These are phyloP conservation scores for Eumacrocentrus americanus DNA, from an alignment of 2,888 invertebrate species.

Conservation along the genomic window DNA sequence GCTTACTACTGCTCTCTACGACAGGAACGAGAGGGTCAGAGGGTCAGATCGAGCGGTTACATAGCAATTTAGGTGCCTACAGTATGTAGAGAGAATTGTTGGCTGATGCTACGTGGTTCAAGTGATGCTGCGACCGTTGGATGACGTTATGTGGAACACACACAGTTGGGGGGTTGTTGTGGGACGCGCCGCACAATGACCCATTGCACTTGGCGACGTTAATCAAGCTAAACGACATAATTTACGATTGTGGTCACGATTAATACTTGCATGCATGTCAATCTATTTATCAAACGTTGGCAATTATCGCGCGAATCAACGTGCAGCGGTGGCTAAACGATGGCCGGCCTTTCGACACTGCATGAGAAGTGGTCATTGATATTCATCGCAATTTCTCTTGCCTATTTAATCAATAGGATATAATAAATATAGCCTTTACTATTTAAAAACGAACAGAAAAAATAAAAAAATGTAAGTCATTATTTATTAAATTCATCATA, in stretches of 20 bases:
- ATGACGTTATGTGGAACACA: background rate
- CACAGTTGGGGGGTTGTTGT: background rate
- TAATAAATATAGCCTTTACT: no score
- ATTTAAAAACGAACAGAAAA: no score
- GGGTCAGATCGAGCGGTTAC: constrained; percentile 20
- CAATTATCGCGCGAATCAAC: constrained; percentile 47
- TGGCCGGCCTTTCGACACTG: background rate
- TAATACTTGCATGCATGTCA: constrained; percentile 38
- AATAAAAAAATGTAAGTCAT: no score
- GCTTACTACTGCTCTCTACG: constrained; percentile 20
- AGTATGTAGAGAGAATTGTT: background rate
- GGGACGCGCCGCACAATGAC: constrained; percentile 39
- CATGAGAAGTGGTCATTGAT: background rate
- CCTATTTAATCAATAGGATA: background rate
- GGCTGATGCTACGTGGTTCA: constrained; percentile 5
- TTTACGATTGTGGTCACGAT: constrained; percentile 43
- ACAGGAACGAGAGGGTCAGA: constrained; percentile 20
- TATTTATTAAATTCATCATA: no score
- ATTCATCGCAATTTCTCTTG: background rate
- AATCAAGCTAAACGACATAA: constrained; percentile 51
- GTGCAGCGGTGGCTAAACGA: constrained; percentile 17
- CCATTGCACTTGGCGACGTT: constrained; percentile 49
- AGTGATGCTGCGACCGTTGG: constrained; percentile 13
- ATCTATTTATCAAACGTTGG: constrained; percentile 49
- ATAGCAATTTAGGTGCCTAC: background rate